phyloP scores from a whole-genome alignment of 2,113 vertebrate genomes.

The Tapirus terrestris region DNA sequence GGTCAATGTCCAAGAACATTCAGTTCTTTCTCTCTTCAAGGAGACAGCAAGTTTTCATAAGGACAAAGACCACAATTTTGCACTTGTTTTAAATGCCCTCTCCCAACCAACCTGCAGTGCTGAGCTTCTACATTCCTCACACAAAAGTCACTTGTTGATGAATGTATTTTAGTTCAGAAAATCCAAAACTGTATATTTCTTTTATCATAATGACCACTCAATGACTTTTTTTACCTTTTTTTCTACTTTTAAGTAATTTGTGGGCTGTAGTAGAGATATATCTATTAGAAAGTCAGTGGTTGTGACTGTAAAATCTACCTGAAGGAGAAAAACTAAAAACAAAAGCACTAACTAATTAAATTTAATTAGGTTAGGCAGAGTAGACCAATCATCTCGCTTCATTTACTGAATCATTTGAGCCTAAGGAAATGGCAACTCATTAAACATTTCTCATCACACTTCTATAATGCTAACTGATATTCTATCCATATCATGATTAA shows the following conservation, averaged over 20 bases:
- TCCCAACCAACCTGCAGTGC: neutral
- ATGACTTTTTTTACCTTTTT: neutral
- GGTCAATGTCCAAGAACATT: neutral
- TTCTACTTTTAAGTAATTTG: neutral
- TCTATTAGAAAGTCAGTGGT: neutral
- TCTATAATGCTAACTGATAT: neutral
- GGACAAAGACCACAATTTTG: neutral
- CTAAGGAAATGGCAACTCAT: conserved; percentile 17
- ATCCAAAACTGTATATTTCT: neutral
- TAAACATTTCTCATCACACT: neutral
- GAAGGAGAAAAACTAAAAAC: conserved; percentile 39
- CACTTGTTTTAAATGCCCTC: neutral
- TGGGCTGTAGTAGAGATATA: neutral
- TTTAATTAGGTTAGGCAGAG: neutral
- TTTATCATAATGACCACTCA: neutral
- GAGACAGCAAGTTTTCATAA: neutral
- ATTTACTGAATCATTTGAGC: conserved; percentile 9
- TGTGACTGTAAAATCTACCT: neutral
- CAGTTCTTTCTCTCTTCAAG: neutral
- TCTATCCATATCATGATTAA: neutral
- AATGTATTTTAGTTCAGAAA: neutral
- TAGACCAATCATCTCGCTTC: neutral
- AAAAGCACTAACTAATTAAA: conserved; percentile 24
- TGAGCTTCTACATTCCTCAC: neutral
- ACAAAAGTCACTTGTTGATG: neutral